These are phyloP conservation scores for Andrena haemorrhoa DNA, from an alignment of 2,888 invertebrate species.

Conservation along the genomic window DNA sequence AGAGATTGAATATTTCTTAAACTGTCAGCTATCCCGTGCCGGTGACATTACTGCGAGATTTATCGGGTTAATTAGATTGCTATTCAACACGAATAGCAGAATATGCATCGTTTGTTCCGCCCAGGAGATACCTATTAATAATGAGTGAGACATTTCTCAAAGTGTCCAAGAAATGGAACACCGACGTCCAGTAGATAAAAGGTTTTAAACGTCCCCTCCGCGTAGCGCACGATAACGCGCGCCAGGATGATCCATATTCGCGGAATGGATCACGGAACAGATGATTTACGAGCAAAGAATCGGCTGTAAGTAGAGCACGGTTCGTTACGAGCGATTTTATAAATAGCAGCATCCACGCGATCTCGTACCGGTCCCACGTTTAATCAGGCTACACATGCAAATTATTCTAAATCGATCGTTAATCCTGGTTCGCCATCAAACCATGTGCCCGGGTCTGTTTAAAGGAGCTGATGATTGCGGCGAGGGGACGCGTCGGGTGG, in stretches of 20 bases:
- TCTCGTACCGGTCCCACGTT: constrained; percentile 30
- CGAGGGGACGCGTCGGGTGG: constrained; percentile 21
- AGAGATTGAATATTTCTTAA: too few species aligned
- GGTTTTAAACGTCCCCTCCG: neutral
- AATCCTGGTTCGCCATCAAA: constrained; percentile 29
- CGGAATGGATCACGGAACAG: constrained; percentile 26
- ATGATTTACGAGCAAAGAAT: constrained; percentile 69
- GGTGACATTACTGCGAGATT: too few species aligned
- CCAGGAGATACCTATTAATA: too few species aligned
- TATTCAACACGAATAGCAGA: too few species aligned
- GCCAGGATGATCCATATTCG: constrained; percentile 10
- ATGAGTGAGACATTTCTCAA: too few species aligned
- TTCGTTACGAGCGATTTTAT: constrained; percentile 53
- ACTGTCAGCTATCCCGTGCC: too few species aligned
- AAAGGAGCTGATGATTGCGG: constrained; percentile 35
- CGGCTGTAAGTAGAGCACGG: constrained; percentile 19
- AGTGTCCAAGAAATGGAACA: neutral
- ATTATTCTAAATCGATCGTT: constrained; percentile 65
- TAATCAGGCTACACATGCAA: constrained; percentile 43
- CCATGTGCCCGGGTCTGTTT: constrained; percentile 15
- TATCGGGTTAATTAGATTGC: too few species aligned
- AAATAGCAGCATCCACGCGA: constrained; percentile 59
- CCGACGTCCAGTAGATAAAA: neutral
- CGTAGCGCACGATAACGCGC: constrained; percentile 8
- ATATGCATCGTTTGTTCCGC: too few species aligned